These are phyloP conservation scores for Plodia interpunctella DNA, from an alignment of 1,140 invertebrate species.

Conservation along the genomic window DNA sequence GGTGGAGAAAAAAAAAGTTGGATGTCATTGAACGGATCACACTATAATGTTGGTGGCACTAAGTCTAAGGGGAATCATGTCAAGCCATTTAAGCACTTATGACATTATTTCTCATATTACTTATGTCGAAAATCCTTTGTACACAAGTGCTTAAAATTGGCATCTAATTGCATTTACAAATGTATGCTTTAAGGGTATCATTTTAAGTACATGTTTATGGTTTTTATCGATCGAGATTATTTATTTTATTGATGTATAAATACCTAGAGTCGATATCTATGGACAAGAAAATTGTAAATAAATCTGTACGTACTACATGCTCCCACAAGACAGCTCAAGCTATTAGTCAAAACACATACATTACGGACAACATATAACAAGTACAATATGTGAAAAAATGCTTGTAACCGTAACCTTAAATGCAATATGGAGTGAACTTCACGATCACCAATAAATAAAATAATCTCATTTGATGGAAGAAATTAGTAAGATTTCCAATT, in stretches of 20 bases:
- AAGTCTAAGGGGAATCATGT: constrained; percentile 43
- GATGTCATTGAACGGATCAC: constrained; percentile 70
- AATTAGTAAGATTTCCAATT: constrained; percentile 33
- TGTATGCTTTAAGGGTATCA: constrained; percentile 48
- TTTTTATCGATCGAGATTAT: constrained; percentile 54
- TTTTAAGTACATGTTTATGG: constrained; percentile 37
- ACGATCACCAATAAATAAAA: constrained; percentile 54
- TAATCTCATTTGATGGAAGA: constrained; percentile 57
- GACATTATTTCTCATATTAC: constrained; percentile 4
- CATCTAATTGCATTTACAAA: constrained; percentile 53
- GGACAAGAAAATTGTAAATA: constrained; percentile 21
- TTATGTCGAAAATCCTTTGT: constrained; percentile 11
- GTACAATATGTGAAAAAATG: constrained; percentile 19
- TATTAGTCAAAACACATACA: constrained; percentile 65
- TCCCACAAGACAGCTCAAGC: constrained; percentile 52
- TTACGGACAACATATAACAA: constrained; percentile 52
- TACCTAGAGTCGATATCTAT: constrained; percentile 9
- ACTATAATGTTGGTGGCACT: constrained; percentile 61
- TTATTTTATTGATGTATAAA: constrained; percentile 44
- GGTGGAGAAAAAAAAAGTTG: constrained; percentile 69
- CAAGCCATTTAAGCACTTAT: constrained; percentile 36
- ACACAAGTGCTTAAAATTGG: constrained; percentile 45
- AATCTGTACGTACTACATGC: constrained; percentile 42
- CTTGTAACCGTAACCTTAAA: constrained; percentile 25
- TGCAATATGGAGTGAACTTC: constrained; percentile 12